These are phyloP conservation scores for Mizuhopecten yessoensis DNA, from an alignment of 1,140 invertebrate genomes.

Conservation along the genomic window DNA sequence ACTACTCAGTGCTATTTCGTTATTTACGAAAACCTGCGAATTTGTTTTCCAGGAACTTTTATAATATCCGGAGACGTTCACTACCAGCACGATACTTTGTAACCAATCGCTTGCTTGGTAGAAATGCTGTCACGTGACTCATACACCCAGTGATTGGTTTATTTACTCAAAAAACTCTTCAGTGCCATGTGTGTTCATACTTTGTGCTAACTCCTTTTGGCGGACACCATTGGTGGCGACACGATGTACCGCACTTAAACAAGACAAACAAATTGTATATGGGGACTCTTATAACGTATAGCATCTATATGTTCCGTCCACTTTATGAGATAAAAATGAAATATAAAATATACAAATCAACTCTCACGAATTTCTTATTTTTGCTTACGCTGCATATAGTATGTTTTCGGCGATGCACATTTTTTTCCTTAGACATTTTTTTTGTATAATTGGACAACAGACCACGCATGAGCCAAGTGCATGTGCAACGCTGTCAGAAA, in stretches of 20 bases:
- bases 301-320: constrained; percentile 17
- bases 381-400: too few species aligned
- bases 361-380: too few species aligned
- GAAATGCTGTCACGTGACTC: not conserved
- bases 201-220: not conserved
- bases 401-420: too few species aligned
- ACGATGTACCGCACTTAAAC: not conserved
- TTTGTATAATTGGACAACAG: too few species aligned
- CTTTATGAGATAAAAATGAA: not conserved
- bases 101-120: not conserved
- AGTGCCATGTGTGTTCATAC: constrained; percentile 11
- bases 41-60: not conserved
- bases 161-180: not conserved
- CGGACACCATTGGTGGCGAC: not conserved
- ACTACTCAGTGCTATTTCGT: not conserved
- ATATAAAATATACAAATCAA: not conserved
- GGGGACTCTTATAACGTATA: not conserved
- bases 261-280: not conserved
- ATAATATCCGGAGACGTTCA: not conserved
- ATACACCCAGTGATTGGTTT: not conserved
- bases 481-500: too few species aligned
- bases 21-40: not conserved
- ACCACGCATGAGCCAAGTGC: too few species aligned
- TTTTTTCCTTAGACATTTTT: too few species aligned
- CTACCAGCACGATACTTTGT: not conserved